These are phyloP conservation scores for Chrysogorgia sp. DNA, from an alignment of 92 coral and sea anemone genomes.

Conservation along the genomic window DNA sequence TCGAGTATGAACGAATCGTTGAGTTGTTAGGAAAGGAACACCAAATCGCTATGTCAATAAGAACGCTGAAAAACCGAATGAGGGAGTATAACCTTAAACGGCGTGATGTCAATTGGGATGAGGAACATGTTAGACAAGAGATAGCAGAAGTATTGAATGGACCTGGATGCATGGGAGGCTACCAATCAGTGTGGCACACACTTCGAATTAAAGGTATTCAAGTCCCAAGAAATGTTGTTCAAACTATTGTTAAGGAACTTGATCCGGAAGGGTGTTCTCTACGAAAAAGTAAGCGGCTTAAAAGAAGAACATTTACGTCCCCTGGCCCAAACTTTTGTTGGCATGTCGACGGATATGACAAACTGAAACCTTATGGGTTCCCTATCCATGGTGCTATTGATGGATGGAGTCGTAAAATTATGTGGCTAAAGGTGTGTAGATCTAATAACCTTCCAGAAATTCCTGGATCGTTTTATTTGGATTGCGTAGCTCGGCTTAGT, in stretches of 20 bases:
- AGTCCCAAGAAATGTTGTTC: slow-evolving; percentile 54
- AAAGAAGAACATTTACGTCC: slow-evolving; percentile 46
- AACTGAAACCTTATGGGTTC: no score
- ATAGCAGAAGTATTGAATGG: slow-evolving; percentile 54
- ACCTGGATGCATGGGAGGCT: slow-evolving; percentile 50
- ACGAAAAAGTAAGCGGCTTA: slow-evolving; percentile 44
- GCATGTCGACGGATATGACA: slow-evolving; percentile 56
- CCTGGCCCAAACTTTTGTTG: slow-evolving; percentile 46
- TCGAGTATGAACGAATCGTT: slow-evolving; percentile 11
- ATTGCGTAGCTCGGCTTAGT: background rate
- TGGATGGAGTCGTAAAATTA: slow-evolving; percentile 21
- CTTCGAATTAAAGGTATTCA: slow-evolving; percentile 52
- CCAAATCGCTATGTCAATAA: background rate
- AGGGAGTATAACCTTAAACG: background rate
- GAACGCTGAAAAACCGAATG: background rate
- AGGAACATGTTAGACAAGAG: slow-evolving; percentile 18
- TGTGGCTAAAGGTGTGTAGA: slow-evolving; percentile 25
- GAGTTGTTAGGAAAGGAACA: slow-evolving; percentile 15
- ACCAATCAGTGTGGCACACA: slow-evolving; percentile 61
- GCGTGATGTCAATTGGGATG: slow-evolving; percentile 26
- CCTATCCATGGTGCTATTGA: slow-evolving; percentile 11
- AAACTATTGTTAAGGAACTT: slow-evolving; percentile 34
- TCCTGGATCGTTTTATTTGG: slow-evolving; percentile 13
- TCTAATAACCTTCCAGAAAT: slow-evolving; percentile 9
- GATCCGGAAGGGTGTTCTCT: slow-evolving; percentile 62